phyloP scores from a whole-genome alignment of 2,113 vertebrate species.

The Amazona guildingii region DNA sequence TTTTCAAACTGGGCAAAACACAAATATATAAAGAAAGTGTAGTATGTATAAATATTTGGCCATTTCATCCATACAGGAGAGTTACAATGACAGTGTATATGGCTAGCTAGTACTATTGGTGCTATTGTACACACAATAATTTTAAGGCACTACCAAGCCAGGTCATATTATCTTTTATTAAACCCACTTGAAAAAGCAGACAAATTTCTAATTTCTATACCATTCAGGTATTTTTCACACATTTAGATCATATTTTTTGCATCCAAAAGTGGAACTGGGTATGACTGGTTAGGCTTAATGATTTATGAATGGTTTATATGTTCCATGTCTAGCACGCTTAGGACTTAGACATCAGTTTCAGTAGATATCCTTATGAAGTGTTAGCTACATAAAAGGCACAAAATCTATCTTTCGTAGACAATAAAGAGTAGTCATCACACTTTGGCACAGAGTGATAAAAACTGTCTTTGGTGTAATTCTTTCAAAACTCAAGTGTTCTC shows the following conservation, averaged over 20 bases:
- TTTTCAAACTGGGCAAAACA: constrained; percentile 72
- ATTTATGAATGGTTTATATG: background rate
- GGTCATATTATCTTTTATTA: background rate
- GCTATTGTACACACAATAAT: constrained; percentile 52
- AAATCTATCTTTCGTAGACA: background rate
- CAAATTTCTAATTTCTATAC: background rate
- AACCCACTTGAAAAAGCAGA: background rate
- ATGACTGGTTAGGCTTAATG: background rate
- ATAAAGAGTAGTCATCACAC: background rate
- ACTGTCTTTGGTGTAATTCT: background rate
- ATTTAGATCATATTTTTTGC: background rate
- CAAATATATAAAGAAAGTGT: constrained; percentile 71
- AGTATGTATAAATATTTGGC: constrained; percentile 73
- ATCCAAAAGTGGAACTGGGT: background rate
- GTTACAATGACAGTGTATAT: constrained; percentile 55
- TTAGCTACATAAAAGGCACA: background rate
- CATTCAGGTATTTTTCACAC: background rate
- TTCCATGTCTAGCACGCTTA: background rate
- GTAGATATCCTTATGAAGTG: background rate
- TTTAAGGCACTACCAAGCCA: constrained; percentile 13
- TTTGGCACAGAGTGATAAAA: background rate
- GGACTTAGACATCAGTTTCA: background rate
- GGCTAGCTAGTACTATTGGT: background rate
- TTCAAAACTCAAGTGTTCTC: background rate
- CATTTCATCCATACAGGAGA: constrained; percentile 68